These are phyloP conservation scores for Pheucticus melanocephalus DNA, from an alignment of 2,113 vertebrate species.

Conservation along the genomic window DNA sequence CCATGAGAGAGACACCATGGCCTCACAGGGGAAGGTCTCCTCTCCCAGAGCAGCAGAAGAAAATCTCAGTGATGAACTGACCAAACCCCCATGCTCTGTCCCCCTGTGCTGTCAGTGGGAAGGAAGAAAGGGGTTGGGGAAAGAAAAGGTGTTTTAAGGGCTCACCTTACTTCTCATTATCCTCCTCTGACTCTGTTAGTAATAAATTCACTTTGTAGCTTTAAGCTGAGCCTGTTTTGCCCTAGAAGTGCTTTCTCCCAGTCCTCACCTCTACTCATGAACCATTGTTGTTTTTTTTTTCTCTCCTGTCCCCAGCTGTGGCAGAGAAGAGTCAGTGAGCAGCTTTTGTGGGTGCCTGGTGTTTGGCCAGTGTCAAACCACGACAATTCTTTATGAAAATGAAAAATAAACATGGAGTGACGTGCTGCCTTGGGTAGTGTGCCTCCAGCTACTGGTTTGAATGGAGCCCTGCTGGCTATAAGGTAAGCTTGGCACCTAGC, in stretches of 20 bases:
- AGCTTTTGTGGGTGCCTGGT: background rate
- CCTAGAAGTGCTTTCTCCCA: background rate
- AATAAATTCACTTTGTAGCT: background rate
- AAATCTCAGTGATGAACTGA: background rate
- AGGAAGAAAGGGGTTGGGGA: too few relatives aligned
- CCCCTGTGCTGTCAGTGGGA: accelerated
- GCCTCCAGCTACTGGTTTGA: background rate
- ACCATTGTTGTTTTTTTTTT: background rate
- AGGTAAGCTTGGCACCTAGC: background rate
- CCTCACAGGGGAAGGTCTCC: background rate
- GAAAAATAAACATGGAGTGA: background rate
- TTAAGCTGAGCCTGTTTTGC: background rate
- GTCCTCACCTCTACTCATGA: background rate
- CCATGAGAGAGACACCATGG: accelerated
- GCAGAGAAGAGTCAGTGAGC: background rate
- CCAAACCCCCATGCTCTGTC: background rate
- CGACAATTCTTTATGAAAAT: background rate
- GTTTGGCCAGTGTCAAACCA: background rate
- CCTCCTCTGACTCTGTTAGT: background rate
- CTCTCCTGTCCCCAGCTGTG: background rate
- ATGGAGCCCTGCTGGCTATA: background rate
- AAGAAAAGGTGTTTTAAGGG: background rate
- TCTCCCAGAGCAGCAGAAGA: background rate
- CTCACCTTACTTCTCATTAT: background rate
- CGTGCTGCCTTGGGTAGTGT: accelerated